These are phyloP conservation scores for Oryzias sinensis DNA, from an alignment of 2,797 vertebrate species.

Conservation along the genomic window DNA sequence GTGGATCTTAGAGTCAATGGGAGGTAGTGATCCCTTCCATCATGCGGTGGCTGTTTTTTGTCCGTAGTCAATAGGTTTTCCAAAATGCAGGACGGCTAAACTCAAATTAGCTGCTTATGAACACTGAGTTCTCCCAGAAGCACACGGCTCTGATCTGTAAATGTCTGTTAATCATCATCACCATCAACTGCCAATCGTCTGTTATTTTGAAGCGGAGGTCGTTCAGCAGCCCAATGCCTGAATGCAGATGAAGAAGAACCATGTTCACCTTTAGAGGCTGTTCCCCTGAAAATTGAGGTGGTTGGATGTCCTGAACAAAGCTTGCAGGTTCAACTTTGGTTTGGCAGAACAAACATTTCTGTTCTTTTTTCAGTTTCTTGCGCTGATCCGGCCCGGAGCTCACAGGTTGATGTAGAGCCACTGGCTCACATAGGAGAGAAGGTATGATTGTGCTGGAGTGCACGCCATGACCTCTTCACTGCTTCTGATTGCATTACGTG, in stretches of 20 bases:
- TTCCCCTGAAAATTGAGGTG: conserved; percentile 4
- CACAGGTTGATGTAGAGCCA: conserved; percentile 8
- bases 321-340: background rate
- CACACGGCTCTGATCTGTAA: too few relatives aligned
- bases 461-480: background rate
- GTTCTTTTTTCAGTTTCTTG: conserved; percentile 12
- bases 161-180: too few relatives aligned
- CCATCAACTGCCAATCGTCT: too few relatives aligned
- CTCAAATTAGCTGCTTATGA: too few relatives aligned
- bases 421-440: conserved; percentile 22
- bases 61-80: too few relatives aligned
- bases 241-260: conserved; percentile 13
- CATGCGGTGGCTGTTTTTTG: too few relatives aligned
- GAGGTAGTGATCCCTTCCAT: too few relatives aligned
- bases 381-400: conserved; percentile 20
- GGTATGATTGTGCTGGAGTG: conserved; percentile 10
- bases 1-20: too few relatives aligned
- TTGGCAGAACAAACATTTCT: conserved; percentile 28
- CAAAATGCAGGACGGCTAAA: too few relatives aligned
- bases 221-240: background rate
- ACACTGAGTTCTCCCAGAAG: too few relatives aligned
- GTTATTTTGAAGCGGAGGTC: too few relatives aligned
- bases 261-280: conserved; percentile 23
- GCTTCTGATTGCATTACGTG: conserved; percentile 21
- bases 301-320: conserved; percentile 25